phyloP scores from a whole-genome alignment of 2,113 vertebrate genomes.

The Labrus mixtus region DNA sequence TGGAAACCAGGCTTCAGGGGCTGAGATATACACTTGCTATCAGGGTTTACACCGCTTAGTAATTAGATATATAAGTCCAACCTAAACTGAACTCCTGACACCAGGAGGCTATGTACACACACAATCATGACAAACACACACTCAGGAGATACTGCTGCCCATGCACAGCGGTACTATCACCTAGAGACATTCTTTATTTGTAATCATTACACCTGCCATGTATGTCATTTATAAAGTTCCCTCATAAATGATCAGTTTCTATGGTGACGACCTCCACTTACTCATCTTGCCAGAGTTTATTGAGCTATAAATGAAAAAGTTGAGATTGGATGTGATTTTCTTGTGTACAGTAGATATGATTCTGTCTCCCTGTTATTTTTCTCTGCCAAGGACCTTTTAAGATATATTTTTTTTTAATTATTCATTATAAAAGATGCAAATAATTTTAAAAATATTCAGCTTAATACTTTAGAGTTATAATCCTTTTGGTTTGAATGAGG shows the following conservation, averaged over 20 bases:
- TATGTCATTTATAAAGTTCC: not conserved
- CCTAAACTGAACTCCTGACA: not conserved
- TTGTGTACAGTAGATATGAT: too few species aligned
- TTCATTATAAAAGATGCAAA: too few species aligned
- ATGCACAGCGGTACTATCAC: not conserved
- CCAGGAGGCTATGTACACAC: not conserved
- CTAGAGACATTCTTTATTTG: not conserved
- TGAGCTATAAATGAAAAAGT: not conserved
- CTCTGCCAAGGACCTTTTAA: too few species aligned
- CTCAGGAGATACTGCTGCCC: not conserved
- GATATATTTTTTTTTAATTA: too few species aligned
- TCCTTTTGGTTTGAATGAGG: too few species aligned
- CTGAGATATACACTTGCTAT: slow-evolving; percentile 1
- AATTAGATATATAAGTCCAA: not conserved
- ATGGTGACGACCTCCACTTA: not conserved
- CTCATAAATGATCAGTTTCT: not conserved
- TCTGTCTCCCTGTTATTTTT: too few species aligned
- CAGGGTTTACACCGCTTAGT: not conserved
- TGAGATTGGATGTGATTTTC: too few species aligned
- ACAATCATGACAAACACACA: not conserved
- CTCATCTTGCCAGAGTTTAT: not conserved
- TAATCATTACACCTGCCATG: slow-evolving; percentile 24
- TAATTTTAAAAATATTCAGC: too few species aligned
- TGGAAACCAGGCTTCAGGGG: slow-evolving; percentile 48
- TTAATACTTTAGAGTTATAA: too few species aligned